phyloP scores from a whole-genome alignment of 2,113 vertebrate species.

The Cyprinodon variegatus region DNA sequence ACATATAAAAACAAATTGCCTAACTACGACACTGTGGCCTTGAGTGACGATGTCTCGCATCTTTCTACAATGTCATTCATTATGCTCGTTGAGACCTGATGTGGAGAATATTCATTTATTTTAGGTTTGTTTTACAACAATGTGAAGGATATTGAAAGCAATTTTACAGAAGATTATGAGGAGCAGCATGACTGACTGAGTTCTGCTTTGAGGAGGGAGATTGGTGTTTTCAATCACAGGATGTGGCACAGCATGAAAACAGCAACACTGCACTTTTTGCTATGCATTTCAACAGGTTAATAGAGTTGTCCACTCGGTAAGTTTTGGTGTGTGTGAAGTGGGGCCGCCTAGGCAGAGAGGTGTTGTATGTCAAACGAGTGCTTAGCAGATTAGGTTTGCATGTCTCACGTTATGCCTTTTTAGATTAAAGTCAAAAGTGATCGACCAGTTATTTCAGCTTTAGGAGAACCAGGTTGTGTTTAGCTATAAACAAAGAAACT shows the following conservation, averaged over 20 bases:
- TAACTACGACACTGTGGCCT: background rate
- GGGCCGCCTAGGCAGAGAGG: slow-evolving; percentile 21
- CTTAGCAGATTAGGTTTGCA: background rate
- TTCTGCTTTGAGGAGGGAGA: slow-evolving; percentile 42
- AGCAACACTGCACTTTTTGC: slow-evolving; percentile 8
- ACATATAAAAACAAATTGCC: background rate
- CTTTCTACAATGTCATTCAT: slow-evolving; percentile 27
- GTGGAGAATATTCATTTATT: slow-evolving; percentile 29
- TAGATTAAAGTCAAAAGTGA: background rate
- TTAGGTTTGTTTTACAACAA: slow-evolving; percentile 28
- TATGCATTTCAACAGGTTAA: slow-evolving; percentile 47
- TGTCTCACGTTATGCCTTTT: background rate
- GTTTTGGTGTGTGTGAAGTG: background rate
- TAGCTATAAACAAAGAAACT: too few species aligned
- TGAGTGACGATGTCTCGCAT: background rate
- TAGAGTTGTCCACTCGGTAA: slow-evolving; percentile 25
- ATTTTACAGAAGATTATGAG: slow-evolving; percentile 57
- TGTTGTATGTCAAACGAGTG: slow-evolving; percentile 30
- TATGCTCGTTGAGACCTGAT: slow-evolving; percentile 9
- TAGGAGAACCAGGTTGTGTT: too few species aligned
- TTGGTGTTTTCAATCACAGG: slow-evolving; percentile 52
- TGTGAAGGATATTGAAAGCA: slow-evolving; percentile 42
- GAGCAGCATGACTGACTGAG: slow-evolving; percentile 38
- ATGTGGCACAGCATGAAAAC: slow-evolving; percentile 48
- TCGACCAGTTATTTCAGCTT: background rate